Evolutionary conservation across 2,797 vertebrate species (phyloP).

Genomic region (Halcyon leucocephala): DNA sequence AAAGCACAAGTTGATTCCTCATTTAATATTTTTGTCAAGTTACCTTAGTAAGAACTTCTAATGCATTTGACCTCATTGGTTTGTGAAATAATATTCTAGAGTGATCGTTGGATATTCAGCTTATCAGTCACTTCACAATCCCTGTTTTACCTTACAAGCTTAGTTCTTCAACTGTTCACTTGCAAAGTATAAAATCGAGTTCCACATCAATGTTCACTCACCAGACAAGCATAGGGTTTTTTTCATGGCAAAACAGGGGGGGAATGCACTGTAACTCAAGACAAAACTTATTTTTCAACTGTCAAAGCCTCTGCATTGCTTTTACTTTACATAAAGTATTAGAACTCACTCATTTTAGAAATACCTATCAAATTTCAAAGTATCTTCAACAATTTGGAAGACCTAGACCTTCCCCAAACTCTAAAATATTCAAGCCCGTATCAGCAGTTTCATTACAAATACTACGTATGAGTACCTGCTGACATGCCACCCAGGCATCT

Average conservation of each 20-base stretch:
- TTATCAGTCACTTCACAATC: not conserved
- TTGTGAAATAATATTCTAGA: not conserved
- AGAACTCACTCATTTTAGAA: not conserved
- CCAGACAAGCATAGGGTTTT: rapidly evolving
- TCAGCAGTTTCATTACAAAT: constrained; percentile 20
- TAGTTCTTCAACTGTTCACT: not conserved
- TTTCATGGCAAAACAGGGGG: rapidly evolving
- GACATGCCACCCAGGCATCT: constrained; percentile 58
- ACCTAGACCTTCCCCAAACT: not conserved
- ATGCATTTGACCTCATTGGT: not conserved
- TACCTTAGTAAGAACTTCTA: not conserved
- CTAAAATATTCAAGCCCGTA: not conserved
- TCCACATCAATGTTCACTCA: not conserved
- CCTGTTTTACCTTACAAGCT: not conserved
- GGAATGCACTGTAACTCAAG: not conserved
- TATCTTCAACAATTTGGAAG: not conserved
- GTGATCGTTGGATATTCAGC: not conserved
- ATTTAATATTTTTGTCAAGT: not conserved
- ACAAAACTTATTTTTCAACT: not conserved
- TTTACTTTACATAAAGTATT: not conserved
- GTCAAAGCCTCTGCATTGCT: not conserved
- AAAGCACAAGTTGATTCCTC: not conserved
- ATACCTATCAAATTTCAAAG: not conserved
- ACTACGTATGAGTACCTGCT: constrained; percentile 48
- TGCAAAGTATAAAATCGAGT: not conserved